phyloP scores from a whole-genome alignment of 2,797 vertebrate genomes.

The Apogon hyalosoma region DNA sequence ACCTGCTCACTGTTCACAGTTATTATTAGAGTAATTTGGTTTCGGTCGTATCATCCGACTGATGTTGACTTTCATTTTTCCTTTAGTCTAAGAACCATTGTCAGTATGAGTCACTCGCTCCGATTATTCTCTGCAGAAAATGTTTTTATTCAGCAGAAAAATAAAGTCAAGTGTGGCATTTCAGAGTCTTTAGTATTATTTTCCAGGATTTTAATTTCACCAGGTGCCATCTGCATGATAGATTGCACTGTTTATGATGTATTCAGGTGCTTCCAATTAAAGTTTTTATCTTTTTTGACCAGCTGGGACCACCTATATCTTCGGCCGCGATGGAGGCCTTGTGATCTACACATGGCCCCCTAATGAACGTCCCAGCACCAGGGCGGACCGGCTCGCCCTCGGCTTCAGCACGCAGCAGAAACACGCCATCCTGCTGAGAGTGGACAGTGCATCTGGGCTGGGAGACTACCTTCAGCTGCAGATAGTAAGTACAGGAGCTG shows the following conservation, averaged over 20 bases:
- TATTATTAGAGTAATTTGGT: constrained; percentile 1
- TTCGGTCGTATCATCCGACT: neutral
- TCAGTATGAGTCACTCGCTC: too few relatives aligned
- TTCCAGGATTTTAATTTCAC: constrained; percentile 18
- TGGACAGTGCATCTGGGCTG: constrained; percentile 96
- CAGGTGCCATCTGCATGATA: constrained; percentile 14
- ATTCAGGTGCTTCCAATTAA: constrained; percentile 11
- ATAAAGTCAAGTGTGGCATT: constrained; percentile 56
- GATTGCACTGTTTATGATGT: constrained; percentile 16
- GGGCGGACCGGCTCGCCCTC: constrained; percentile 96
- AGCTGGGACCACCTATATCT: constrained; percentile 99
- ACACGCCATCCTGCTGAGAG: constrained; percentile 93
- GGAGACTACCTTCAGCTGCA: constrained; percentile 99
- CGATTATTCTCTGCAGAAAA: too few relatives aligned
- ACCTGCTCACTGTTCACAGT: constrained; percentile 15
- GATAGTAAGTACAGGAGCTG: constrained; percentile 90
- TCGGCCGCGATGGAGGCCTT: constrained; percentile 96
- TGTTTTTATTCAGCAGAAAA: too few relatives aligned
- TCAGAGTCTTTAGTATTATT: constrained; percentile 34
- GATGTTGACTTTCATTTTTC: too few relatives aligned
- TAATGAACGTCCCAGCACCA: constrained; percentile 97
- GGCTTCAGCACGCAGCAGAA: constrained; percentile 99
- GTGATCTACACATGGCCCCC: constrained; percentile 99
- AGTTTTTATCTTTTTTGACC: constrained; percentile 49
- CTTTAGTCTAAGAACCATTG: too few relatives aligned